A percentile compares a stretch with the other conserved stretches of the same genome.
These are phyloP conservation scores for Nibea albiflora DNA, from an alignment of 2,113 vertebrate genomes.

Conservation along the genomic window DNA sequence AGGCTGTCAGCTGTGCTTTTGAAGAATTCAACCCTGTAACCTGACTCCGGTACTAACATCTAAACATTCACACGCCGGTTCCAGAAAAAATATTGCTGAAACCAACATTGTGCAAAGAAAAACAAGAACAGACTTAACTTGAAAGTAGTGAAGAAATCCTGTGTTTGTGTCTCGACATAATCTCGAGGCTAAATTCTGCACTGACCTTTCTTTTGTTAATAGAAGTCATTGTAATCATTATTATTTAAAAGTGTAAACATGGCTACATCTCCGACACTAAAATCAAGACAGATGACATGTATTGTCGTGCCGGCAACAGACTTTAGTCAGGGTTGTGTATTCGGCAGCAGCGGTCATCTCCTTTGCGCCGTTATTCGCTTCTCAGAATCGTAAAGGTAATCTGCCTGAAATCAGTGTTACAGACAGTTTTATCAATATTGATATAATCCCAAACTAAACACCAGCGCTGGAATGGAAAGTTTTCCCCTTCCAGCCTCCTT, in stretches of 20 bases:
- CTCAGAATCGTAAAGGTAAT: constrained; percentile 62
- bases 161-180: constrained; percentile 44
- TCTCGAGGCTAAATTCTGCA: constrained; percentile 12
- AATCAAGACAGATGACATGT: constrained; percentile 17
- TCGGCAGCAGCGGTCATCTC: constrained; percentile 32
- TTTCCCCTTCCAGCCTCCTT: constrained; percentile 20
- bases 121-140: not conserved
- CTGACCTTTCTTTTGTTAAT: constrained; percentile 35
- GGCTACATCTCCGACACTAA: not conserved
- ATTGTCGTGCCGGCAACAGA: not conserved
- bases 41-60: constrained; percentile 1
- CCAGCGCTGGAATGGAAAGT: constrained; percentile 57
- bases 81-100: constrained; percentile 9
- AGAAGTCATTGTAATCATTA: constrained; percentile 41
- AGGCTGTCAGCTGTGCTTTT: constrained; percentile 6
- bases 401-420: constrained; percentile 55
- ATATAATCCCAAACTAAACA: constrained; percentile 74
- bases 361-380: constrained; percentile 27
- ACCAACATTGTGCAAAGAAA: constrained; percentile 3
- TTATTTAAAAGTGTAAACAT: constrained; percentile 19
- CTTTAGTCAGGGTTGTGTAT: constrained; percentile 22
- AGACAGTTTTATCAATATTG: constrained; percentile 73
- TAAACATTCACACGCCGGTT: constrained; percentile 22
- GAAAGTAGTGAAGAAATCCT: constrained; percentile 11
- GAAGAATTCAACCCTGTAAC: constrained; percentile 11